Conservation (phyloP, 2,888 invertebrate genomes). For the Xylocampa areola region DNA sequence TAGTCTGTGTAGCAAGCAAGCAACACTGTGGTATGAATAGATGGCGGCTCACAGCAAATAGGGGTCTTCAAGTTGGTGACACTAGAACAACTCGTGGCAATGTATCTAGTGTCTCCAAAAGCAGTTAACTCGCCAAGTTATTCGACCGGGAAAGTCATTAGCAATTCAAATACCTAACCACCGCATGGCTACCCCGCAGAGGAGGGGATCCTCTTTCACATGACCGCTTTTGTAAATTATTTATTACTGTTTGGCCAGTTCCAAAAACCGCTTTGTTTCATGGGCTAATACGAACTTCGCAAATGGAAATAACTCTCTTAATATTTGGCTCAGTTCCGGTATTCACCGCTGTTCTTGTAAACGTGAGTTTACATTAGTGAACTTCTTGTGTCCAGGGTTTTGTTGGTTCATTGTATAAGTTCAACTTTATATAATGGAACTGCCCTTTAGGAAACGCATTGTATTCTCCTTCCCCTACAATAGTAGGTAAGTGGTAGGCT, state of each 20-base stretch:
- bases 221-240: conserved; percentile 87
- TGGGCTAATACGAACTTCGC: conserved; percentile 69
- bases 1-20: conserved; percentile 1
- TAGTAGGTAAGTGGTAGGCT: not conserved
- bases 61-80: conserved; percentile 46
- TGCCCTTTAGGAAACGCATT: conserved; percentile 13
- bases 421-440: conserved; percentile 27
- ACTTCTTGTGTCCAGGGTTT: conserved; percentile 15
- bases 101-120: conserved; percentile 73
- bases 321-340: conserved; percentile 56
- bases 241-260: conserved; percentile 85
- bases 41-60: conserved; percentile 24
- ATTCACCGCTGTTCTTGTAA: conserved; percentile 41
- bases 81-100: conserved; percentile 64
- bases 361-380: conserved; percentile 27
- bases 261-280: conserved; percentile 80
- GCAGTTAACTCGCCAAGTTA: conserved; percentile 80
- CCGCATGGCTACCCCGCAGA: conserved; percentile 76
- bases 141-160: conserved; percentile 82
- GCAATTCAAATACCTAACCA: conserved; percentile 86
- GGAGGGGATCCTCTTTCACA: conserved; percentile 82
- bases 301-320: conserved; percentile 72
- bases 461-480: not conserved
- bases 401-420: not conserved
- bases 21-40: conserved; percentile 9